These are phyloP conservation scores for Nannobrachium achirus DNA, from an alignment of 2,113 vertebrate species.

Conservation along the genomic window DNA sequence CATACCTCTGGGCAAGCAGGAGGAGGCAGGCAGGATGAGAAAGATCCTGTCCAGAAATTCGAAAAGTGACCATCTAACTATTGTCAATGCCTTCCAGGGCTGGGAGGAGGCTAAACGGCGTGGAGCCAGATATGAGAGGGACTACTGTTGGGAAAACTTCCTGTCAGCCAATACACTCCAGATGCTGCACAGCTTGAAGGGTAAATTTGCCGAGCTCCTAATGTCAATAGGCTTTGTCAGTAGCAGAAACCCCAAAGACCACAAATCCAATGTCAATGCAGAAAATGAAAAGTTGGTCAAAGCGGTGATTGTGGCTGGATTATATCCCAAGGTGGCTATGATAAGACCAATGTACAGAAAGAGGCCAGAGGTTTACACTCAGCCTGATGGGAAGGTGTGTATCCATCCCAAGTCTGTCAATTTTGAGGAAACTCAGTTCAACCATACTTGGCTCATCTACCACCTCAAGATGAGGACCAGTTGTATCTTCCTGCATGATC, in stretches of 20 bases:
- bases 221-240: conserved; percentile 90
- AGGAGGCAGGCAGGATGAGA: conserved; percentile 91
- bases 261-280: conserved; percentile 93
- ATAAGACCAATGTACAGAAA: conserved; percentile 89
- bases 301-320: conserved; percentile 95
- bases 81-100: conserved; percentile 93
- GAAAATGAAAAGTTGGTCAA: conserved; percentile 98
- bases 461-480: conserved; percentile 98
- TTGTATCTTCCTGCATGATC: too few species aligned
- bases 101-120: conserved; percentile 91
- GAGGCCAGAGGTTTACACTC: conserved; percentile 92
- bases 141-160: conserved; percentile 98
- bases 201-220: conserved; percentile 96
- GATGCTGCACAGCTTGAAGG: conserved; percentile 99
- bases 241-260: conserved; percentile 89
- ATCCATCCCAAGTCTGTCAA: conserved; percentile 98
- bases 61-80: conserved; percentile 94
- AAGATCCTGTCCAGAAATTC: conserved; percentile 88
- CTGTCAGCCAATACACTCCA: conserved; percentile 94
- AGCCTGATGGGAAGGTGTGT: conserved; percentile 90
- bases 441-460: conserved; percentile 96
- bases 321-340: conserved; percentile 98
- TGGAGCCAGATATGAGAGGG: conserved; percentile 87
- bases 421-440: conserved; percentile 89
- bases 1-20: conserved; percentile 98